These are phyloP conservation scores for Augiades crinisus DNA, from an alignment of 2,888 invertebrate species.

Conservation along the genomic window DNA sequence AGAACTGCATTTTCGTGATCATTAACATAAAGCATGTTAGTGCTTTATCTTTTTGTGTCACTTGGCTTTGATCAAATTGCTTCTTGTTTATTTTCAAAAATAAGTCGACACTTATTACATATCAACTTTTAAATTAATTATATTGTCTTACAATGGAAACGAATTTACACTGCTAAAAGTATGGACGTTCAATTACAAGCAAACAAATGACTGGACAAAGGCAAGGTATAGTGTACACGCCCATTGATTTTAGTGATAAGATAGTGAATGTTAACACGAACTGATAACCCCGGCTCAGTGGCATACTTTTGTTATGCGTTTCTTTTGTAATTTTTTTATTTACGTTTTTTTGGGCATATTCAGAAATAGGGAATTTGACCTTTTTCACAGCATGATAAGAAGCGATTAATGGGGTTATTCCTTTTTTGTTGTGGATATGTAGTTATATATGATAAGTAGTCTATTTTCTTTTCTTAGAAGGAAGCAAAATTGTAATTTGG, in stretches of 20 bases:
- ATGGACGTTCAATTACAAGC: background rate
- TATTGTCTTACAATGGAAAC: no score
- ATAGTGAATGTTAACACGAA: slow-evolving; percentile 56
- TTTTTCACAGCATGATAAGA: background rate
- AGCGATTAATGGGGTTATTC: no score
- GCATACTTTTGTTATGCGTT: slow-evolving; percentile 40
- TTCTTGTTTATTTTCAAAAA: background rate
- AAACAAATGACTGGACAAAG: slow-evolving; percentile 43
- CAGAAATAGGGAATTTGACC: background rate
- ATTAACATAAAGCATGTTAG: no score
- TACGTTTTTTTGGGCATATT: no score
- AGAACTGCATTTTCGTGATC: background rate
- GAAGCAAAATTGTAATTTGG: no score
- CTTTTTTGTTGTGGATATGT: no score
- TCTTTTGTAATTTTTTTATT: background rate
- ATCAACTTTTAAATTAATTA: no score
- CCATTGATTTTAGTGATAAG: slow-evolving; percentile 69
- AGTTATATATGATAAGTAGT: no score
- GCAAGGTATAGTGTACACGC: slow-evolving; percentile 39
- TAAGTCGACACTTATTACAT: no score
- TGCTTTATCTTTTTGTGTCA: slow-evolving; percentile 5
- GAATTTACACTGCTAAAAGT: background rate
- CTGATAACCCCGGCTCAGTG: slow-evolving; percentile 46
- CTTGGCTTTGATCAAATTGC: background rate
- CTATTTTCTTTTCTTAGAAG: no score